Base-by-base conservation (phyloP, 1,140 invertebrate genomes). In the Probaryconus sp. region DNA sequence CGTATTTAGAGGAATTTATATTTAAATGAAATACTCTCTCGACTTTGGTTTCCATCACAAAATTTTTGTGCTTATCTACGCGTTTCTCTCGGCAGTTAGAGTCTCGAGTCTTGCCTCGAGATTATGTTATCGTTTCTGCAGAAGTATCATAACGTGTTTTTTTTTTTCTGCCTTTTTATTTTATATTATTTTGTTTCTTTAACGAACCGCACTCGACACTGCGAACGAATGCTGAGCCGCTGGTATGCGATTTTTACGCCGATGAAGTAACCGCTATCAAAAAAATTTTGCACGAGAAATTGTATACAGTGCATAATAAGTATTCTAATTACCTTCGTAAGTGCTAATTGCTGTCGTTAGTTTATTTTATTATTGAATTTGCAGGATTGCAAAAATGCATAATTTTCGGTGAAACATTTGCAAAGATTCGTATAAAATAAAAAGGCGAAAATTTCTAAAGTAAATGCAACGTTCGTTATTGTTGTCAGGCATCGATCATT, bases 81-180 rank as follows among this genome's bases (percentile, higher is more conserved):
- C 24, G 42, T 64, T 53, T 64, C 42, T 53, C 20, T 63, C 21
- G 9, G 24, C 40, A 38, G 53, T 43, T 45, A 70, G 40, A 9
- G 55, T 21, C 24, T 53, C 33, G 60, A 69, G 48, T 53, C 61
- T 81, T 78, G 61, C 56, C 63, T 69, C 67, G 60, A 82, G 78
- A 80, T 82, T 82, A 74, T 79, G 77, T 81, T 82, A 81, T 80
- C 77, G 58, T 48, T 50, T 67, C 47, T 69, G 53, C 67, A 64
- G 47, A 56, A 60, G 58, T 76, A 80, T 80, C 75, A 76, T 78
- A 82, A 82, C 37, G 51, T 63, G 61, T 82, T 81, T 82, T 80
- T 82, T 77, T 80, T 79, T n/a, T n/a, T n/a, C n/a, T n/a, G n/a
- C n/a, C n/a, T n/a, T n/a, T n/a, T n/a, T n/a, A n/a, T n/a, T n/a